phyloP scores from a whole-genome alignment of 2,888 invertebrate species.

The Gymnocheta viridis region DNA sequence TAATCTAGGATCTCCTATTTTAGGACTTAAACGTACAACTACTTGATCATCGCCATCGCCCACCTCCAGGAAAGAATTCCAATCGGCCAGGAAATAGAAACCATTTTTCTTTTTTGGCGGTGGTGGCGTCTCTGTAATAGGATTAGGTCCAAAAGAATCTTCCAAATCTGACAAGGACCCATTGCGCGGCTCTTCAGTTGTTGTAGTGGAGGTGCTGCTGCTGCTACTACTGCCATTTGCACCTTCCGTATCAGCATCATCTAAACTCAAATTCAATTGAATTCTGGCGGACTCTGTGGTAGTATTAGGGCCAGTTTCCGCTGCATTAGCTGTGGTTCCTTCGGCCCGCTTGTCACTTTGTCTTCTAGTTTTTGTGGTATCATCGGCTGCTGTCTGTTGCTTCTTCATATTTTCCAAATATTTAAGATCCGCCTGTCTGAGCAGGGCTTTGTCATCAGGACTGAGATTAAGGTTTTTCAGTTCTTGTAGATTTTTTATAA shows the following conservation, averaged over 20 bases:
- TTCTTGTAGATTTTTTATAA: constrained; percentile 82
- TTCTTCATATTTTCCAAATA: constrained; percentile 75
- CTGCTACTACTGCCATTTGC: constrained; percentile 54
- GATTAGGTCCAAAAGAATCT: constrained; percentile 87
- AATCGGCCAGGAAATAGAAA: constrained; percentile 92
- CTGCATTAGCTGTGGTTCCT: constrained; percentile 8
- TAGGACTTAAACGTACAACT: constrained; percentile 90
- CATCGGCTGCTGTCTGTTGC: constrained; percentile 66
- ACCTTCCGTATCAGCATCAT: constrained; percentile 29
- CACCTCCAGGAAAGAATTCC: constrained; percentile 93
- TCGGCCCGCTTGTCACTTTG: constrained; percentile 75
- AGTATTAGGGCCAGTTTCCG: background rate
- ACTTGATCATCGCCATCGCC: constrained; percentile 90
- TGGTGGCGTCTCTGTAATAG: constrained; percentile 85
- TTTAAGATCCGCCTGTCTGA: constrained; percentile 76
- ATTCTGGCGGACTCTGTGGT: constrained; percentile 75
- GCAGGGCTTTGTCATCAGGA: constrained; percentile 78
- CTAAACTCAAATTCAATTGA: constrained; percentile 75
- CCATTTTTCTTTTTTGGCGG: constrained; percentile 89
- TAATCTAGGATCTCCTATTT: constrained; percentile 90
- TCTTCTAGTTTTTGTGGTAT: constrained; percentile 82
- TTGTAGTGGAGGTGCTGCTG: constrained; percentile 70
- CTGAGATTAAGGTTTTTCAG: constrained; percentile 78
- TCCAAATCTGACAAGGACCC: constrained; percentile 85
- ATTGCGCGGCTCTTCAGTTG: constrained; percentile 79